Conservation (phyloP, 2,113 vertebrate genomes). For the Tachysurus vachellii region DNA sequence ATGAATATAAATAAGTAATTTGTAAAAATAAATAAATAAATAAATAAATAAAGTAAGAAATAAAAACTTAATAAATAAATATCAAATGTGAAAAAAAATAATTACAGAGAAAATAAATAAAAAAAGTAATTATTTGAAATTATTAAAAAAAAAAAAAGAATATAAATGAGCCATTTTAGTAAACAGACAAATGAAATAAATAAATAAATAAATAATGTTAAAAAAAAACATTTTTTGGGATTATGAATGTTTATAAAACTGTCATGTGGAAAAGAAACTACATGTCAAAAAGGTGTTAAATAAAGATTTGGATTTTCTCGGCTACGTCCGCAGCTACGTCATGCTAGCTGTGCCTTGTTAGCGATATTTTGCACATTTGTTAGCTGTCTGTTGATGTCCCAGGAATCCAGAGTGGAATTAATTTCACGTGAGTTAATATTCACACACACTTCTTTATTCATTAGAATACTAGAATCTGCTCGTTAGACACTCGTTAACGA, state of each 20-base stretch:
- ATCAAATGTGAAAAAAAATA: no score
- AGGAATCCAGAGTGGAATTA: neutral
- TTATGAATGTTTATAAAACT: no score
- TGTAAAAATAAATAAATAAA: neutral
- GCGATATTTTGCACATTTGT: neutral
- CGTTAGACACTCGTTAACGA: slow-evolving; percentile 29
- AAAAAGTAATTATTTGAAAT: no score
- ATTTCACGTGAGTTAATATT: slow-evolving; percentile 5
- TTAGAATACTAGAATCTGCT: slow-evolving; percentile 8
- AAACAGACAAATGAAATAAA: no score
- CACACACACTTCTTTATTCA: neutral
- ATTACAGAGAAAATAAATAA: no score
- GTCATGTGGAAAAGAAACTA: no score
- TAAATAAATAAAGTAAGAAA: no score
- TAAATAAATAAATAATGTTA: no score
- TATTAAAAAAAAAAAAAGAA: no score
- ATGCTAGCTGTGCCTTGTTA: neutral
- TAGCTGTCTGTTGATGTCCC: neutral
- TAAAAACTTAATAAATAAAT: no score
- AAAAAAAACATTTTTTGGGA: no score
- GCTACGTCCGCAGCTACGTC: neutral
- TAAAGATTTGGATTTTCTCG: neutral
- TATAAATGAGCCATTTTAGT: no score
- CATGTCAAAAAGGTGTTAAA: neutral
- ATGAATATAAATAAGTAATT: neutral